phyloP scores from a whole-genome alignment of 2,888 invertebrate species.

The Andrena bicolor region DNA sequence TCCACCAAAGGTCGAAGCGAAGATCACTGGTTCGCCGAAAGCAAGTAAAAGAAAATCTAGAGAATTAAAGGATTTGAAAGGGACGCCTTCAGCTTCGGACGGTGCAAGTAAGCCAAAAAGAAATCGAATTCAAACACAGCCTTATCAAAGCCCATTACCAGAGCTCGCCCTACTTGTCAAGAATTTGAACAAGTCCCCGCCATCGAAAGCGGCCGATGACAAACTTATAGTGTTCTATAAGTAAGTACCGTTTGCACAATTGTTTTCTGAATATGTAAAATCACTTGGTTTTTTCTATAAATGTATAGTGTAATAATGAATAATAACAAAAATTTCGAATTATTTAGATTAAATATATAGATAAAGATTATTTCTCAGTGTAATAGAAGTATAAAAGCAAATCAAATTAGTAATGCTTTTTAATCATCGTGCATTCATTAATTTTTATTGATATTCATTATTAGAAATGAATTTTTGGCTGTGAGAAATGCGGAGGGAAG shows the following conservation, averaged over 20 bases:
- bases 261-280: constrained; percentile 12
- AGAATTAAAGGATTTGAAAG: constrained; percentile 81
- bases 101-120: constrained; percentile 86
- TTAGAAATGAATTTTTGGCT: constrained; percentile 94
- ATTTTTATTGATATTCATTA: constrained; percentile 76
- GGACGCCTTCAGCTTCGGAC: constrained; percentile 67
- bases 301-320: constrained; percentile 23
- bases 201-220: constrained; percentile 88
- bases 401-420: constrained; percentile 17
- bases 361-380: constrained; percentile 15
- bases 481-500: constrained; percentile 96
- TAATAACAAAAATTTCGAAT: constrained; percentile 38
- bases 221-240: constrained; percentile 95
- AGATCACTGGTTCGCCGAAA: constrained; percentile 74
- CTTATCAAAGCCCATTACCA: constrained; percentile 93
- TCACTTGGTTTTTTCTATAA: constrained; percentile 26
- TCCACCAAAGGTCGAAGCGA: constrained; percentile 71
- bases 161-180: constrained; percentile 92
- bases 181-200: constrained; percentile 88
- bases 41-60: constrained; percentile 80
- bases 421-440: constrained; percentile 27
- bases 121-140: constrained; percentile 89
- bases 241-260: constrained; percentile 85
- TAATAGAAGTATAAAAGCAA: constrained; percentile 12
- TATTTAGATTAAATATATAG: constrained; percentile 25